A percentile compares a stretch with the other conserved stretches of the same genome.
phyloP scores from a whole-genome alignment of 2,113 vertebrate species.

The Pituophis catenifer region DNA sequence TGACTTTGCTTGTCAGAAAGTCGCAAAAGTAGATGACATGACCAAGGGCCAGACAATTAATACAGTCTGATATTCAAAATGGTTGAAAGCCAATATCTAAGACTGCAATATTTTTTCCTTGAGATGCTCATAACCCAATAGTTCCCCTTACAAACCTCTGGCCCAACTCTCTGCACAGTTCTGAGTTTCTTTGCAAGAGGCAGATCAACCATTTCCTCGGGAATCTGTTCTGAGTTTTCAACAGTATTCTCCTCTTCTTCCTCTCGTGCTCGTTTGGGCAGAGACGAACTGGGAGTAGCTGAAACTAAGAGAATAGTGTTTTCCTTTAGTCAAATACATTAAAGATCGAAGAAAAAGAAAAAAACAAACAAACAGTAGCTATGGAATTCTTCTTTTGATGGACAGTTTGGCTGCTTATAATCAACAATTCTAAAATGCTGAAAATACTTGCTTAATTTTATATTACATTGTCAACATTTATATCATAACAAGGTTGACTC shows the following conservation, averaged over 20 bases:
- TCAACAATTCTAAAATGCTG: not conserved
- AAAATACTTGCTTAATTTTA: not conserved
- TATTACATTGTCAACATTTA: not conserved
- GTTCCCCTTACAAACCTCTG: slow-evolving; percentile 75
- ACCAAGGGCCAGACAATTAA: not conserved
- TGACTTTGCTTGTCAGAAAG: not conserved
- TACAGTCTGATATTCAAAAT: not conserved
- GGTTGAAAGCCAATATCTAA: not conserved
- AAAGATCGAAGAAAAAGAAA: not conserved
- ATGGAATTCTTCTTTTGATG: not conserved
- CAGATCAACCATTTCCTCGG: slow-evolving; percentile 83
- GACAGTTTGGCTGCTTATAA: not conserved
- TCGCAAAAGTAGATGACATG: not conserved
- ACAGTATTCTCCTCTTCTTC: slow-evolving; percentile 86
- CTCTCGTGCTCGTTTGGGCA: slow-evolving; percentile 89
- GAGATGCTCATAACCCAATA: not conserved
- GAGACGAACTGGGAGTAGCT: slow-evolving; percentile 84
- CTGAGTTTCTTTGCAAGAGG: slow-evolving; percentile 90
- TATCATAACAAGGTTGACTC: not conserved
- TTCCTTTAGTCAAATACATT: slow-evolving; percentile 28
- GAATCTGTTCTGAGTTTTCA: slow-evolving; percentile 77
- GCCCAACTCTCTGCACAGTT: slow-evolving; percentile 83
- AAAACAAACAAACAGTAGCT: not conserved
- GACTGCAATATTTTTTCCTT: not conserved
- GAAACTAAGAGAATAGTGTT: slow-evolving; percentile 75